These are phyloP conservation scores for Lophotis ruficrista DNA, from an alignment of 2,113 vertebrate species.

Conservation along the genomic window DNA sequence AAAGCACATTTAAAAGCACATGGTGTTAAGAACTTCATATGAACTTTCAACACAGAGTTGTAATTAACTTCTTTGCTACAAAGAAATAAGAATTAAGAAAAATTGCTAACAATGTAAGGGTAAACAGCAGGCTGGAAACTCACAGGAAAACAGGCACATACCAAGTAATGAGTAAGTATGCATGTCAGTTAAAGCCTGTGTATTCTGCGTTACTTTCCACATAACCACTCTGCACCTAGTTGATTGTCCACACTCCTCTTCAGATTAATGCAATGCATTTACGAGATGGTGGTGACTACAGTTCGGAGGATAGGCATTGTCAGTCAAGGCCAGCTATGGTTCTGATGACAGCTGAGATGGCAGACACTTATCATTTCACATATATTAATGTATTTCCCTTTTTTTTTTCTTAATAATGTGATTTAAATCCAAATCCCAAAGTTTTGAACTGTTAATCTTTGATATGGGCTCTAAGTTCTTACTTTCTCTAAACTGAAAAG, in stretches of 20 bases:
- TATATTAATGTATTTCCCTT: fast-evolving
- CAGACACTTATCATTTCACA: background rate
- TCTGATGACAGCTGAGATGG: background rate
- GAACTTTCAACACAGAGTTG: background rate
- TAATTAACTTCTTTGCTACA: background rate
- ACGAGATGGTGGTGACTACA: background rate
- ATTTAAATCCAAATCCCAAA: background rate
- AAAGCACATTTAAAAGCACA: background rate
- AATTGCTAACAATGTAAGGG: background rate
- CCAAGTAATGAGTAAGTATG: background rate
- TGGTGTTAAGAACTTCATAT: background rate
- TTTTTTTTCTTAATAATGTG: background rate
- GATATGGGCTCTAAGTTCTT: background rate
- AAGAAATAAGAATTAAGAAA: background rate
- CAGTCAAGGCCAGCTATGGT: background rate
- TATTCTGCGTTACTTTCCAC: background rate
- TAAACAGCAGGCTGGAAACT: background rate
- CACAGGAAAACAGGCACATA: fast-evolving
- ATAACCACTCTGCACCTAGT: background rate
- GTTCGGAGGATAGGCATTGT: background rate
- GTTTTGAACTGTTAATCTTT: background rate
- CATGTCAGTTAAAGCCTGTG: background rate
- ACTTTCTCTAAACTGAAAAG: background rate
- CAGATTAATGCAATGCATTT: background rate
- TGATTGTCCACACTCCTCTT: background rate